A percentile compares a stretch with the other conserved stretches of the same genome.
Conservation (phyloP, 1,140 invertebrate species). For the Sipha flava region DNA sequence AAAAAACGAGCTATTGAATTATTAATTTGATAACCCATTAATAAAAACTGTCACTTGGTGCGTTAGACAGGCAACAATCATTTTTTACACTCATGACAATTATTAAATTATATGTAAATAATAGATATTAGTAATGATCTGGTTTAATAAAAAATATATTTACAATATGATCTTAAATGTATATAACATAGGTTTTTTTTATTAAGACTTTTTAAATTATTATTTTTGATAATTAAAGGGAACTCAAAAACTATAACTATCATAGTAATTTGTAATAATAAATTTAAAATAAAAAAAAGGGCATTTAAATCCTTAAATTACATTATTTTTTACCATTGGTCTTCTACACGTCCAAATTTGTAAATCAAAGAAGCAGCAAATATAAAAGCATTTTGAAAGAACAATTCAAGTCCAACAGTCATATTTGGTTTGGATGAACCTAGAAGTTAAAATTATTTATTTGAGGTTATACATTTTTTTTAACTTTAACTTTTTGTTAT, state of each 20-base stretch:
- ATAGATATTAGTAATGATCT: no score
- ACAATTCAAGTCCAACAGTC: conserved; percentile 83
- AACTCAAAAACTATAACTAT: no score
- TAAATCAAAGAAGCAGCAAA: conserved; percentile 83
- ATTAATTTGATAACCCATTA: no score
- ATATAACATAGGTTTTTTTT: background rate
- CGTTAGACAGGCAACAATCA: no score
- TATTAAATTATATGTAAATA: no score
- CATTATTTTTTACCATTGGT: conserved; percentile 42
- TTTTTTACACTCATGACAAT: no score
- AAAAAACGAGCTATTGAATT: no score
- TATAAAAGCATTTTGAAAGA: conserved; percentile 92
- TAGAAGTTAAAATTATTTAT: background rate
- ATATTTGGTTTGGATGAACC: background rate
- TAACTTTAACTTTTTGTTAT: background rate
- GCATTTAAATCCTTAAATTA: background rate
- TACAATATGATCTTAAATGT: background rate
- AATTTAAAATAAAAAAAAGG: background rate
- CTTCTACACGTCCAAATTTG: conserved; percentile 90
- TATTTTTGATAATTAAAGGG: no score
- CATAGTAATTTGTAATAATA: no score
- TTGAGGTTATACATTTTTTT: no score
- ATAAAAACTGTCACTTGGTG: no score
- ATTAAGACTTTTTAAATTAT: no score
- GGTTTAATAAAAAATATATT: background rate